phyloP scores from a whole-genome alignment of 2,888 invertebrate genomes.

The Melitaea athalia region DNA sequence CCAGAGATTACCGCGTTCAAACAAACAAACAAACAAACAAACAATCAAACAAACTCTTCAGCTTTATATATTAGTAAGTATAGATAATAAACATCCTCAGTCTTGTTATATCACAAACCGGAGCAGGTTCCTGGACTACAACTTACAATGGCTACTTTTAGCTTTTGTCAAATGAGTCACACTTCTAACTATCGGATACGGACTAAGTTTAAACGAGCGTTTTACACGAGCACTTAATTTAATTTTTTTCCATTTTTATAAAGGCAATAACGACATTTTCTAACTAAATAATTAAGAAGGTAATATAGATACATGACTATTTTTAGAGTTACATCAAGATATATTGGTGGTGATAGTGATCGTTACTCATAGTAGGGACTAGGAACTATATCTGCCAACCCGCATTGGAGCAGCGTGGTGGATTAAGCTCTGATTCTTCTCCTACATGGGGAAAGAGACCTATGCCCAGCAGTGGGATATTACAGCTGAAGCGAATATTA shows the following conservation, averaged over 20 bases:
- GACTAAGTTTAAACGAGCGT: slow-evolving; percentile 3
- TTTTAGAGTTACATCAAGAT: not conserved
- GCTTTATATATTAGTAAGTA: too few species aligned
- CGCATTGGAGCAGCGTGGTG: too few species aligned
- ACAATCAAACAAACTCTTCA: too few species aligned
- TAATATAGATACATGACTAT: not conserved
- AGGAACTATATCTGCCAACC: too few species aligned
- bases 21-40: too few species aligned
- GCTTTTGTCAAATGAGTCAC: slow-evolving; percentile 14
- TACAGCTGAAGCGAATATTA: too few species aligned
- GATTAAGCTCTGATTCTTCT: too few species aligned
- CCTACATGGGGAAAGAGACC: too few species aligned
- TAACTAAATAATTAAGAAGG: not conserved
- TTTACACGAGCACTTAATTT: not conserved
- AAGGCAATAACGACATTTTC: not conserved
- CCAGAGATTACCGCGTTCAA: too few species aligned
- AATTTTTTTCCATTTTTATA: not conserved
- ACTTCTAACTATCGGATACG: slow-evolving; percentile 9
- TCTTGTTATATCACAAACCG: slow-evolving; percentile 1
- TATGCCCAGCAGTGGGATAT: too few species aligned
- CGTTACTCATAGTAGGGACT: too few species aligned
- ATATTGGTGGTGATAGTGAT: too few species aligned
- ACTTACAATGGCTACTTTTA: slow-evolving; percentile 9
- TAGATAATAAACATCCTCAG: not conserved
- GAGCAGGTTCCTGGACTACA: slow-evolving; percentile 9